Conservation (phyloP, 1,140 invertebrate species). For the Pinna nobilis region DNA sequence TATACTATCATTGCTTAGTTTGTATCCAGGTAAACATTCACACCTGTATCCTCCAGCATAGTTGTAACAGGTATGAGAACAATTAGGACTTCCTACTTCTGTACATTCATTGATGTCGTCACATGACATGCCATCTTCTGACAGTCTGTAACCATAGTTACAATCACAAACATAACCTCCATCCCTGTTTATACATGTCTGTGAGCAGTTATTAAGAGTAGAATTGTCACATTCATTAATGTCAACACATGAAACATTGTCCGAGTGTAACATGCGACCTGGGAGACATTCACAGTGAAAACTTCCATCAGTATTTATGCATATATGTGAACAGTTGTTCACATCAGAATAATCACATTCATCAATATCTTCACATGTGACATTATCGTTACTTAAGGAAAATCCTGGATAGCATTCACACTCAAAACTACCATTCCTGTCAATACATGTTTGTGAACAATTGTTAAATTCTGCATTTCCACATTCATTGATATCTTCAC, state of each 20-base stretch:
- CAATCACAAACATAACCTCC: not conserved
- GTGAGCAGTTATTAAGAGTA: not conserved
- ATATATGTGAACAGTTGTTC: not conserved
- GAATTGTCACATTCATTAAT: too few relatives aligned
- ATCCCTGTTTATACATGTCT: not conserved
- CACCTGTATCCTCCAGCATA: not conserved
- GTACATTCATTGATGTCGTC: constrained; percentile 11
- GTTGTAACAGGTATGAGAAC: not conserved
- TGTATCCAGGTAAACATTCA: not conserved
- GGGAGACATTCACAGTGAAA: not conserved
- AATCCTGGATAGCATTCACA: not conserved
- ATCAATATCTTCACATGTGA: constrained; percentile 4
- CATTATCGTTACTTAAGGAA: not conserved
- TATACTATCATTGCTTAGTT: too few relatives aligned
- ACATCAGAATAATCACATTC: constrained; percentile 1
- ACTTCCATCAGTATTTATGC: constrained; percentile 2
- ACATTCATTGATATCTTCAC: constrained; percentile 17
- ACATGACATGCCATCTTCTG: too few relatives aligned
- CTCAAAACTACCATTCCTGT: not conserved
- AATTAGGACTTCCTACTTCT: not conserved
- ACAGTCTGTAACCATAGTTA: not conserved
- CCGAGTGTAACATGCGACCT: not conserved
- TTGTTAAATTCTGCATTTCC: not conserved
- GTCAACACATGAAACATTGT: not conserved
- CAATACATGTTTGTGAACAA: constrained; percentile 5